A percentile compares a stretch with the other conserved stretches of the same genome.
These are phyloP conservation scores for Polydrusus cervinus DNA, from an alignment of 2,888 invertebrate genomes.

Conservation along the genomic window DNA sequence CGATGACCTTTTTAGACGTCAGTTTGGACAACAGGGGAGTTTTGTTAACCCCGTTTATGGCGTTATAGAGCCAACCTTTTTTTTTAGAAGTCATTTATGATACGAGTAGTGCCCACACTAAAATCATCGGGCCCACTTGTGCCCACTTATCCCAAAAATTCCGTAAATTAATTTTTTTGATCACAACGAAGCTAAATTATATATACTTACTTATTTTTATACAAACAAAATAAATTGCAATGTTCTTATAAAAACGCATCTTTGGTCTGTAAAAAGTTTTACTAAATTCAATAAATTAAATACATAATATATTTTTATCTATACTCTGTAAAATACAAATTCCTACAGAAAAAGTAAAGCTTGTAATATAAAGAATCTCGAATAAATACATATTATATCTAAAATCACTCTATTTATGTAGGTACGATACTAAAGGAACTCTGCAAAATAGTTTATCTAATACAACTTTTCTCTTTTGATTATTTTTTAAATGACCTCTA, in stretches of 20 bases:
- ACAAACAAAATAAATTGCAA: too few species aligned
- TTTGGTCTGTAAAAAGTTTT: neutral
- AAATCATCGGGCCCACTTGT: too few species aligned
- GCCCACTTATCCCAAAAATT: too few species aligned
- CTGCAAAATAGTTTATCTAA: neutral
- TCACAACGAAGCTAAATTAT: too few species aligned
- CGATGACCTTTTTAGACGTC: too few species aligned
- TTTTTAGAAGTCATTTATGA: too few species aligned
- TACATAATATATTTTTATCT: neutral
- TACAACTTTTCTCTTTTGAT: neutral
- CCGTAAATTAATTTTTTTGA: too few species aligned
- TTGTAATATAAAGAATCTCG: neutral
- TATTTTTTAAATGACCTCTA: constrained; percentile 3
- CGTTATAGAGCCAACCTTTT: too few species aligned
- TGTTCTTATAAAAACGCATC: neutral
- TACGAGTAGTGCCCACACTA: too few species aligned
- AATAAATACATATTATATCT: neutral
- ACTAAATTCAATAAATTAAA: constrained; percentile 4
- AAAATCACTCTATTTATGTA: neutral
- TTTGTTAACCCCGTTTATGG: too few species aligned
- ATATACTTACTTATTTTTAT: too few species aligned
- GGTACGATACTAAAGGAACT: neutral
- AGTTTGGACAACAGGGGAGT: too few species aligned
- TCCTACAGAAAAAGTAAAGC: neutral
- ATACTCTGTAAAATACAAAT: neutral